Conservation (phyloP, 2,888 invertebrate genomes). For the Drosophila infuscata region DNA sequence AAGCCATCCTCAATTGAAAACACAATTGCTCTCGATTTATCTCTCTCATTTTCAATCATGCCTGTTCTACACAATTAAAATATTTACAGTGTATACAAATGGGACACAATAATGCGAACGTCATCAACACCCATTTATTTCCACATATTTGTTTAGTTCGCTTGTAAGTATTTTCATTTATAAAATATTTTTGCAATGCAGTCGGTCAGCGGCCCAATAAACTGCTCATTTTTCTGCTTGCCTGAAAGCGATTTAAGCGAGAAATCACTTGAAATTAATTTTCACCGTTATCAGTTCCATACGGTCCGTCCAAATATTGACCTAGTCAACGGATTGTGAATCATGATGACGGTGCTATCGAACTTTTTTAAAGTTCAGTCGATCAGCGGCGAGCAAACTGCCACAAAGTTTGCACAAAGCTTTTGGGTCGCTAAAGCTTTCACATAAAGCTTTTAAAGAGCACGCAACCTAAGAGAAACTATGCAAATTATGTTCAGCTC, state of each 20-base stretch:
- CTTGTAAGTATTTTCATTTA: not conserved
- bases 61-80: not conserved
- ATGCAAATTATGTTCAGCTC: not conserved
- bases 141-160: not conserved
- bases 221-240: constrained; percentile 48
- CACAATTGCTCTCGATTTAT: not conserved
- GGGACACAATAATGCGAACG: constrained; percentile 7
- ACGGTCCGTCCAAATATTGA: constrained; percentile 62
- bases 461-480: constrained; percentile 21
- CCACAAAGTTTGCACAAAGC: constrained; percentile 35
- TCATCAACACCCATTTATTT: constrained; percentile 22
- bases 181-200: not conserved
- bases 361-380: constrained; percentile 34
- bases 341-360: constrained; percentile 36
- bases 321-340: constrained; percentile 72
- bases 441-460: constrained; percentile 34
- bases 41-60: not conserved
- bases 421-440: constrained; percentile 41
- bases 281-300: constrained; percentile 65
- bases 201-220: constrained; percentile 2
- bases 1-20: not conserved
- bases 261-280: constrained; percentile 56
- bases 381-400: constrained; percentile 15
- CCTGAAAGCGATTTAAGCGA: constrained; percentile 34
- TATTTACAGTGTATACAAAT: constrained; percentile 2